Base-by-base conservation (phyloP, 2,888 invertebrate genomes). In the Pollenia griseotomentosa region DNA sequence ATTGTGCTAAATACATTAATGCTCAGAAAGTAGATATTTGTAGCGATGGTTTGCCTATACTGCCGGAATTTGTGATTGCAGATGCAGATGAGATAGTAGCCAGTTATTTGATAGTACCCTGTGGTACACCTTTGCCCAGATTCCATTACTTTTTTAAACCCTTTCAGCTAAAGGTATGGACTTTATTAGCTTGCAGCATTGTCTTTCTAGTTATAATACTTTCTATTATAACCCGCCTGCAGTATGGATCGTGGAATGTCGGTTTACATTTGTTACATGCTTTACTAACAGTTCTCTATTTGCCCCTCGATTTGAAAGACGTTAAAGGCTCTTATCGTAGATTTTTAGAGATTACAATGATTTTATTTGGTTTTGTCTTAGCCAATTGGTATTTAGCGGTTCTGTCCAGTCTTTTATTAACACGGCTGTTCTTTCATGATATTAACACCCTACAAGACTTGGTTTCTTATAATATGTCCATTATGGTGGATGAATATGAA, bases 331-430 rank as follows among this genome's bases (percentile, higher is more conserved):
- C 53, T 11, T 75, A 70, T 46, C 79, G 83, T 0, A 46, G 33
- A 0, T 59, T 65, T 8, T 40, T 86, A 40, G 83, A 86, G 55
- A 2, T 79, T 2, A 12, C 83, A 10, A 79, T 86, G 79, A 70
- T 83, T 12, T 16, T 65, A 1, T 48, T 66, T 5, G 86, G 86
- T 12, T 86, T 86, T 74, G 79, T 83, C 2, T 71, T 86, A 1
- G 70, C 83, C 79, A 83, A 86, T 48, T 86, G 86, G 86, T 86
- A 86, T 83, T 79, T 86, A 19, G 61, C 86, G 0, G 33, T 86
- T 3, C 51, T 86, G 4, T 86, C 83, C n/a, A 83, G 83, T 44
- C 46, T 86, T 0, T 23, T 86, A 2, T 75, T 51, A 5, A 59
- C 51, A 2, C 42, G 83, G 1, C 63, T 86, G 14, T 86, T 75